A percentile compares a stretch with the other conserved stretches of the same genome.
Conservation (phyloP, 2,113 vertebrate genomes). For the Neogobius melanostomus region DNA sequence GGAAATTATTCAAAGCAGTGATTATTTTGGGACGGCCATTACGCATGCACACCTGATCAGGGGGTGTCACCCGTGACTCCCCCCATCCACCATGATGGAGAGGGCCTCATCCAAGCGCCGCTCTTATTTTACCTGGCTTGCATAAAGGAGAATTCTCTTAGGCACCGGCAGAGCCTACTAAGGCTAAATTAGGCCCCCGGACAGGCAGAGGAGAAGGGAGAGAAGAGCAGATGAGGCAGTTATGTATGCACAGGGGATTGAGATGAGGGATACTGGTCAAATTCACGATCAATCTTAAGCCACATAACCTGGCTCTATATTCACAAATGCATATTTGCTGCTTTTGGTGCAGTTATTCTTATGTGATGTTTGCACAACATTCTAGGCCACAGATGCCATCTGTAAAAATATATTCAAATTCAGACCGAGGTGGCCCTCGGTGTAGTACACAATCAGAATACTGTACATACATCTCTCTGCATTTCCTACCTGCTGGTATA, state of each 20-base stretch:
- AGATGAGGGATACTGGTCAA: slow-evolving; percentile 74
- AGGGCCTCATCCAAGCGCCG: slow-evolving; percentile 72
- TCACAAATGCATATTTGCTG: slow-evolving; percentile 44
- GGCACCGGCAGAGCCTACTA: slow-evolving; percentile 74
- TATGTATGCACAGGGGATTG: slow-evolving; percentile 71
- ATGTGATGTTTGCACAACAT: slow-evolving; percentile 19
- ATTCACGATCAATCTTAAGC: slow-evolving; percentile 69
- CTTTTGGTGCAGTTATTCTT: slow-evolving; percentile 37
- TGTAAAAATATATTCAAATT: slow-evolving; percentile 16
- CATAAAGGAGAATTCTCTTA: slow-evolving; percentile 82
- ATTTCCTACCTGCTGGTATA: slow-evolving; percentile 29
- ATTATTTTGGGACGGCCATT: slow-evolving; percentile 92
- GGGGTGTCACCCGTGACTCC: slow-evolving; percentile 84
- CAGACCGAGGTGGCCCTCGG: slow-evolving; percentile 25
- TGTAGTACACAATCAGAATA: background rate
- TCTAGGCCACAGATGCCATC: slow-evolving; percentile 33
- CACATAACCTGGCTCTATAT: slow-evolving; percentile 38
- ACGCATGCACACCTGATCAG: slow-evolving; percentile 92
- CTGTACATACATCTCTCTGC: background rate
- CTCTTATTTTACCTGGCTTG: slow-evolving; percentile 83
- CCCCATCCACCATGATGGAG: slow-evolving; percentile 85
- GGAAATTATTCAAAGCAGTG: slow-evolving; percentile 91
- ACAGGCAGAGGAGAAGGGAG: slow-evolving; percentile 69
- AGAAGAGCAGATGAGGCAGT: slow-evolving; percentile 72
- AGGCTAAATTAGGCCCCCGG: slow-evolving; percentile 78